These are phyloP conservation scores for Micrastur ruficollis DNA, from an alignment of 2,797 vertebrate genomes.

Conservation along the genomic window DNA sequence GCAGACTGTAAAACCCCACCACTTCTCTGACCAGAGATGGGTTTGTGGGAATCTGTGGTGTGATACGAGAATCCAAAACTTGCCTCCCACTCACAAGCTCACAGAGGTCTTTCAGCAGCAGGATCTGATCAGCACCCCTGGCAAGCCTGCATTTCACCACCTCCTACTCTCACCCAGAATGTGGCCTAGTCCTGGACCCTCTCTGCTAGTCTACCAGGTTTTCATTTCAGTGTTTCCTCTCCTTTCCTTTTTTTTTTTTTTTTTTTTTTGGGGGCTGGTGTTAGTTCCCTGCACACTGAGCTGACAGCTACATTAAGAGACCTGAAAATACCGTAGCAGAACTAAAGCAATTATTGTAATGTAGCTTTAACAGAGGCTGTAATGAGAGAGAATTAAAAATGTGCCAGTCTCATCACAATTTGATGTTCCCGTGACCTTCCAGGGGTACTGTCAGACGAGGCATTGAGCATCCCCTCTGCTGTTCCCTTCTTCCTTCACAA, in stretches of 20 bases:
- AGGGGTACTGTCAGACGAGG: not conserved
- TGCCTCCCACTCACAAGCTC: not conserved
- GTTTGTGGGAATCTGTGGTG: not conserved
- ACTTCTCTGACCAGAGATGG: not conserved
- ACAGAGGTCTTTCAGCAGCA: not conserved
- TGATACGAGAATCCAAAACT: not conserved
- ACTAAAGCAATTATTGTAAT: slow-evolving; percentile 82
- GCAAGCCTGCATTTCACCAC: not conserved
- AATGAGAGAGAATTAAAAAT: slow-evolving; percentile 77
- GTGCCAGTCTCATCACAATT: slow-evolving; percentile 68
- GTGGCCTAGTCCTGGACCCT: not conserved
- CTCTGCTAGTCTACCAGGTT: not conserved
- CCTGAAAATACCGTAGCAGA: slow-evolving; percentile 75
- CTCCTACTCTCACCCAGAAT: not conserved
- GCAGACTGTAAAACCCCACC: not conserved
- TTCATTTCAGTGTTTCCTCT: not conserved
- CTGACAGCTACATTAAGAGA: slow-evolving; percentile 72
- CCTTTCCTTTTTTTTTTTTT: not conserved
- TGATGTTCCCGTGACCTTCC: slow-evolving; percentile 68
- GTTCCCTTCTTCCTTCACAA: not conserved
- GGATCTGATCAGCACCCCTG: not conserved
- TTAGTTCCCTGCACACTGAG: slow-evolving; percentile 50
- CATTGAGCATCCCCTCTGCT: not conserved
- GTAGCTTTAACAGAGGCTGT: slow-evolving; percentile 71
- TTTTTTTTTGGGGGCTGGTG: slow-evolving; percentile 11